phyloP scores from a whole-genome alignment of 2,888 invertebrate genomes.

The Lingula anatina region DNA sequence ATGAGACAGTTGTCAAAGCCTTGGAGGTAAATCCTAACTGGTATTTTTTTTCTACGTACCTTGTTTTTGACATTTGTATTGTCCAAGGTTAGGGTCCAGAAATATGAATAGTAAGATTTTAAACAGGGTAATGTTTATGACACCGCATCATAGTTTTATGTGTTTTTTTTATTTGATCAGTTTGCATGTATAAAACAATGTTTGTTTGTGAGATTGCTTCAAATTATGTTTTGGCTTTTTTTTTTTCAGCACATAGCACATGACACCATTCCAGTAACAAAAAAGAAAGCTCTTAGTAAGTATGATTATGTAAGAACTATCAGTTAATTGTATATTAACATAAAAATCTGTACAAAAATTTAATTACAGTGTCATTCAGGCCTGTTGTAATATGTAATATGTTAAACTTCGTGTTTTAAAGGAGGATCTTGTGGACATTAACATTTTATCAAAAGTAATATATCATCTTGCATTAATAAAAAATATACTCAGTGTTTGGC shows the following conservation, averaged over 20 bases:
- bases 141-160: no score
- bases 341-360: no score
- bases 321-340: no score
- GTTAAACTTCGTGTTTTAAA: no score
- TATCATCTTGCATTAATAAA: not conserved
- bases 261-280: constrained; percentile 74
- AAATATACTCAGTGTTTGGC: not conserved
- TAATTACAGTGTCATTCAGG: no score
- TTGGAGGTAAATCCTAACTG: constrained; percentile 64
- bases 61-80: no score
- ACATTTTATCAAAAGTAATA: not conserved
- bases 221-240: constrained; percentile 1
- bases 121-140: no score
- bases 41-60: no score
- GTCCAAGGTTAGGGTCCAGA: no score
- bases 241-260: constrained; percentile 60
- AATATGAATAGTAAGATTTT: no score
- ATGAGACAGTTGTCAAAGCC: constrained; percentile 66
- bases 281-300: constrained; percentile 69
- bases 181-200: not conserved
- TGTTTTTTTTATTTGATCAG: not conserved
- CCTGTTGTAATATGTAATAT: no score
- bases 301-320: constrained; percentile 2
- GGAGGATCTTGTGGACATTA: no score
- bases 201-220: not conserved